Evolutionary conservation across 2,113 vertebrate genomes (phyloP).

Genomic region (Chamaea fasciata): DNA sequence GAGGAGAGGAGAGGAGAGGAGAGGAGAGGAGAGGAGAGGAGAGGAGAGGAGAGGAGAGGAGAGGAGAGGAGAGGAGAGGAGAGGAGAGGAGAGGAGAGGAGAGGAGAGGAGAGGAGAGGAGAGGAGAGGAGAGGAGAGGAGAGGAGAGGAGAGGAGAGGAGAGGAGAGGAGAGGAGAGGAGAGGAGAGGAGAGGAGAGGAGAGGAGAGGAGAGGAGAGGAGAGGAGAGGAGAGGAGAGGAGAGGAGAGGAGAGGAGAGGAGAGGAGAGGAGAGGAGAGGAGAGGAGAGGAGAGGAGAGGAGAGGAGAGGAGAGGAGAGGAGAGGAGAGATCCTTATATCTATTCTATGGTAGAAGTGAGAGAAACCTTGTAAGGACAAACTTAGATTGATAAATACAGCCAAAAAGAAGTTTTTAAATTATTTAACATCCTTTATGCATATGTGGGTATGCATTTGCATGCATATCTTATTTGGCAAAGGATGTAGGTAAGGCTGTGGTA

Average conservation of each 20-base stretch:
- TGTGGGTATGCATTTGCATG: background rate
- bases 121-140: background rate
- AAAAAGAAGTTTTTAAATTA: background rate
- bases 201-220: background rate
- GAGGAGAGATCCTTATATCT: background rate
- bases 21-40: background rate
- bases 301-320: fast-evolving
- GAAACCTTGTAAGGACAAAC: background rate
- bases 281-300: background rate
- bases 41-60: background rate
- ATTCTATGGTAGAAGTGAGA: background rate
- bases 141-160: too few relatives aligned
- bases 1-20: background rate
- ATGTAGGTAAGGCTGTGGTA: background rate
- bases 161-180: too few relatives aligned
- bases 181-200: background rate
- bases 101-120: background rate
- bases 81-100: background rate
- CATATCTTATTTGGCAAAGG: background rate
- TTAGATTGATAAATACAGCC: background rate
- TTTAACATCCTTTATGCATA: background rate
- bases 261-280: background rate
- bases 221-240: background rate
- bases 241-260: background rate
- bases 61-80: background rate